Evolutionary conservation across 2,113 vertebrate species (phyloP).

Genomic region (Bombycilla garrulus): DNA sequence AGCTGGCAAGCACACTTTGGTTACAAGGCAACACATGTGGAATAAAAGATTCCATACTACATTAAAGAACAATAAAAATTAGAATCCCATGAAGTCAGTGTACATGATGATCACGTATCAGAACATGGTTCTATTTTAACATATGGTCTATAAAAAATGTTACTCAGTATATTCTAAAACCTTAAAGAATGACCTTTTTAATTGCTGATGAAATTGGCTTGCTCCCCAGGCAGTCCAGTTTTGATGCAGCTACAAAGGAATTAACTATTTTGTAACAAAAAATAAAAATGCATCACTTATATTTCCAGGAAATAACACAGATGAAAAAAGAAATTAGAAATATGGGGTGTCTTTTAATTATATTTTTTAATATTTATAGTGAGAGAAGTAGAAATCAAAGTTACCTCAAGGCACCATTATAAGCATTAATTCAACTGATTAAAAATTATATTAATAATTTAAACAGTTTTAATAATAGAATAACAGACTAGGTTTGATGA

Average conservation of each 20-base stretch:
- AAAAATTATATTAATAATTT: constrained; percentile 2
- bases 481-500: constrained; percentile 3
- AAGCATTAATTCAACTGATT: constrained; percentile 8
- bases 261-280: not conserved
- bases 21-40: not conserved
- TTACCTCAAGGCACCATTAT: not conserved
- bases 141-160: constrained; percentile 18
- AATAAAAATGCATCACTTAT: not conserved
- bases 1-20: not conserved
- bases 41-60: not conserved
- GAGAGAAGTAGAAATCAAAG: constrained; percentile 6
- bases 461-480: constrained; percentile 7
- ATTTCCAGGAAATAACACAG: not conserved
- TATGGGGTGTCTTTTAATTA: not conserved
- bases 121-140: constrained; percentile 14
- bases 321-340: constrained; percentile 4
- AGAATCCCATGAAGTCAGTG: not conserved
- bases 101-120: constrained; percentile 4
- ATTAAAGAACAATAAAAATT: constrained; percentile 21
- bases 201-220: constrained; percentile 49
- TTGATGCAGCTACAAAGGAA: not conserved
- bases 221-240: constrained; percentile 37
- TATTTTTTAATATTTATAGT: not conserved
- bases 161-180: constrained; percentile 27
- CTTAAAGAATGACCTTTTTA: constrained; percentile 41